Base-by-base conservation (phyloP, 2,888 invertebrate species). In the Campoplex nolae region DNA sequence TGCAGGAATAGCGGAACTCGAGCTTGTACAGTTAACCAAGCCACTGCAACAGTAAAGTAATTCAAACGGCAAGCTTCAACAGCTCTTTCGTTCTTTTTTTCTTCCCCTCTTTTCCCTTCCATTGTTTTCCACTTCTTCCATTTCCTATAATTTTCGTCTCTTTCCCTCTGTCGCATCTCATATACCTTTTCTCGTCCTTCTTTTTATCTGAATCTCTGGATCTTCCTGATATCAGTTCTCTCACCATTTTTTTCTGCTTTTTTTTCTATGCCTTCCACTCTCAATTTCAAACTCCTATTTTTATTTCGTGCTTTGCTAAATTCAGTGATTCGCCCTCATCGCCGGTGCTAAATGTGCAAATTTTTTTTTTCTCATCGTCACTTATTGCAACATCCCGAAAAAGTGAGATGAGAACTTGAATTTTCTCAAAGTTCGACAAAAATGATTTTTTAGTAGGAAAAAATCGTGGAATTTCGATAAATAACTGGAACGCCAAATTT, bases 1-100 rank as follows among this genome's bases (percentile, higher is more conserved):
- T 87, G 81, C 77, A 83, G 89, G 91, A 90, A 91, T 92, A 92
- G 92, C 92, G 92, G 92, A 92, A 92, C 90, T 90, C 89, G 88
- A 86, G 88, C 89, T 92, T 86, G 92, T 92, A 93, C 93, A 92
- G 93, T 92, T 92, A 92, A 86, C 85, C 88, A 32, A 85, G 75
- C 48, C 81, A 58, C 65, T 75, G 51, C 78, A 71, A 78, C 67
- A 78, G 78, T 68, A 77, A 56, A 82, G 73, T 77, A 56, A 56
- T 68, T 7, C 23, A 18, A 42, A 54, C 28, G 28, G 45, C 75
- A 62, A 62, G 38, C 75, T 28, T 45, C 18, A 73, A 32, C 73
- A 32, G 58, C 67, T 68, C 73, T 65, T 23, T 45, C 23, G 13
- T 28, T 23, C 23, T 28, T n/a, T 48, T 23, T 45, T 28, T 48